These are phyloP conservation scores for Oophaga sylvatica DNA, from an alignment of 2,797 vertebrate genomes.

Conservation along the genomic window DNA sequence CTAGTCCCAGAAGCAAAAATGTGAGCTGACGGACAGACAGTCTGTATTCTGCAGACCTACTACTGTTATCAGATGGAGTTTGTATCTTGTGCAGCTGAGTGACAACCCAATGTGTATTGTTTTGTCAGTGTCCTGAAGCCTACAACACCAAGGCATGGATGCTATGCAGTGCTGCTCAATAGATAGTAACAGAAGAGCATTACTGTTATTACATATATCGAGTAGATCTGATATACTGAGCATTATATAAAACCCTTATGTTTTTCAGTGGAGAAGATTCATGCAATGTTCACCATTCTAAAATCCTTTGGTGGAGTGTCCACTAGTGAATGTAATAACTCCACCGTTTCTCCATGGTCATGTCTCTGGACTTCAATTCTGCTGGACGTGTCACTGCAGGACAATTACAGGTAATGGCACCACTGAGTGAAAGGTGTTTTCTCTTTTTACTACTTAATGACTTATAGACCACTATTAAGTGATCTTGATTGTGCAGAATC, in stretches of 20 bases:
- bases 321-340: constrained; percentile 76
- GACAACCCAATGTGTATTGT: background rate
- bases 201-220: background rate
- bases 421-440: too few species aligned
- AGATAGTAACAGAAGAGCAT: background rate
- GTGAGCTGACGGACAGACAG: too few species aligned
- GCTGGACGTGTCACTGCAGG: constrained; percentile 81
- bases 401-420: constrained; percentile 86
- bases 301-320: constrained; percentile 85
- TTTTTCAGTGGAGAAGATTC: constrained; percentile 84
- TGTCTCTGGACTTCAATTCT: constrained; percentile 90
- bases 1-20: too few species aligned
- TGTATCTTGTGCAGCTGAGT: background rate
- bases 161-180: too few species aligned
- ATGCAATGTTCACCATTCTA: constrained; percentile 87
- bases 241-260: background rate
- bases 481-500: too few species aligned
- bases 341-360: constrained; percentile 87
- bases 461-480: background rate
- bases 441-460: background rate
- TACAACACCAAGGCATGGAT: background rate
- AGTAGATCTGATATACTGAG: background rate
- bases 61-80: background rate
- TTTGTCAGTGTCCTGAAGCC: background rate
- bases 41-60: background rate